These are phyloP conservation scores for Anser brachyrhynchus DNA, from an alignment of 2,113 vertebrate genomes.

Conservation along the genomic window DNA sequence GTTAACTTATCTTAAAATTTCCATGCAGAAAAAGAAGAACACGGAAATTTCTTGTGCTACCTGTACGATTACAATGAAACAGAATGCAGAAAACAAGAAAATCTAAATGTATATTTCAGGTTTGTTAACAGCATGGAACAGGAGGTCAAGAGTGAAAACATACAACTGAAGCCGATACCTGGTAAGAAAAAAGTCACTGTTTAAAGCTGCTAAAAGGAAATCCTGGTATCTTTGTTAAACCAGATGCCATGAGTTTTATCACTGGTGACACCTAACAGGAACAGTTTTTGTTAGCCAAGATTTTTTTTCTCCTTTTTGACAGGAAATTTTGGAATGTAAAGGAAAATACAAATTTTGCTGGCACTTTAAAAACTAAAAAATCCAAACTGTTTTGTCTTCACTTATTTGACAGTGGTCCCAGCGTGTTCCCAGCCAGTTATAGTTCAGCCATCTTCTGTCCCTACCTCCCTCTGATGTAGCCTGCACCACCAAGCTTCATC, in stretches of 20 bases:
- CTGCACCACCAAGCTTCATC: neutral
- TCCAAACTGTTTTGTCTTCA: neutral
- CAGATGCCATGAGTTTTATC: neutral
- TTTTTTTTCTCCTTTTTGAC: neutral
- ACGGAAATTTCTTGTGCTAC: conserved; percentile 61
- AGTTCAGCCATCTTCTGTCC: neutral
- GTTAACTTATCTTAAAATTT: neutral
- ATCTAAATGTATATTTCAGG: neutral
- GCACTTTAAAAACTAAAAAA: neutral
- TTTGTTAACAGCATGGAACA: conserved; percentile 43
- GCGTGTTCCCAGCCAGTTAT: neutral
- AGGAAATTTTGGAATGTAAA: neutral
- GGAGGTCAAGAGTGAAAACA: conserved; percentile 30
- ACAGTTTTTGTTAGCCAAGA: neutral
- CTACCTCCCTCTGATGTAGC: neutral
- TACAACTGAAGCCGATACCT: conserved; percentile 35
- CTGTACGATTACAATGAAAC: neutral
- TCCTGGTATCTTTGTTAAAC: neutral
- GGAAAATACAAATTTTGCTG: neutral
- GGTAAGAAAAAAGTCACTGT: conserved; percentile 56
- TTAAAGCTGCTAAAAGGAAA: neutral
- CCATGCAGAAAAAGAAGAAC: conserved; percentile 6
- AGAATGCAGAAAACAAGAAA: neutral
- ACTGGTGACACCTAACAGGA: neutral
- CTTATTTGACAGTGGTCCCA: neutral